Evolutionary conservation across 2,113 vertebrate species (phyloP), one percentile per base, ranked within the genome.

Genomic region (Hypomesus transpacificus): DNA sequence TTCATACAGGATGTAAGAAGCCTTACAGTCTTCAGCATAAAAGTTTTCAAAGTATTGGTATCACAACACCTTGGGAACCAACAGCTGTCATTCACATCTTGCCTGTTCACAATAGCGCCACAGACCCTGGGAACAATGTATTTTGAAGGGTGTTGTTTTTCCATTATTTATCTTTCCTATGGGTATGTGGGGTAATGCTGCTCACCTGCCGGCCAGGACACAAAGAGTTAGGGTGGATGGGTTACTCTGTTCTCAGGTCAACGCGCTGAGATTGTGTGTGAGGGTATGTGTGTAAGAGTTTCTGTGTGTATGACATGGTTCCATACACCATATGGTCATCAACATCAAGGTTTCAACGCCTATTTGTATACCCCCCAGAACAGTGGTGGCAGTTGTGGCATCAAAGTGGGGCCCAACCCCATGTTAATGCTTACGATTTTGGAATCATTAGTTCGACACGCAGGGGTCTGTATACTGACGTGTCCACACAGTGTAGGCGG

Each of bases 201-300:
- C 80, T 84, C 73, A 26, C 82, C 85, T 87, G 85, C 83, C 81
- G 71, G 61, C 61, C 18, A 17, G 34, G 21, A 86, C 80, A 89
- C 84, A 90, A 89, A 87, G 77, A 31, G 51, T 54, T 31, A 74
- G 63, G 64, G 60, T 60, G 57, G 73, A 53, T 75, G 71, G 83
- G 76, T 87, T 82, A 69, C 13, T 77, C 80, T 83, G 87, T 87
- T 82, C 85, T 81, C 54, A 71, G 76, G 84, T 86, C 85, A 82
- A 84, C 82, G 74, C 77, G 75, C 67, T 84, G 78, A n/a, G 24
- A 63, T 79, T 69, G 68, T 61, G 8, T 50, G 57, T 61, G 68
- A 11, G 31, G 59, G 68, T 22, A 56, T 52, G 60, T 21, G 74
- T 58, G 70, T 58, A 71, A 14, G 66, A 20, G 58, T 6, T 68